Base-by-base conservation (phyloP, 2,797 vertebrate genomes). In the Intellagama lesueurii region DNA sequence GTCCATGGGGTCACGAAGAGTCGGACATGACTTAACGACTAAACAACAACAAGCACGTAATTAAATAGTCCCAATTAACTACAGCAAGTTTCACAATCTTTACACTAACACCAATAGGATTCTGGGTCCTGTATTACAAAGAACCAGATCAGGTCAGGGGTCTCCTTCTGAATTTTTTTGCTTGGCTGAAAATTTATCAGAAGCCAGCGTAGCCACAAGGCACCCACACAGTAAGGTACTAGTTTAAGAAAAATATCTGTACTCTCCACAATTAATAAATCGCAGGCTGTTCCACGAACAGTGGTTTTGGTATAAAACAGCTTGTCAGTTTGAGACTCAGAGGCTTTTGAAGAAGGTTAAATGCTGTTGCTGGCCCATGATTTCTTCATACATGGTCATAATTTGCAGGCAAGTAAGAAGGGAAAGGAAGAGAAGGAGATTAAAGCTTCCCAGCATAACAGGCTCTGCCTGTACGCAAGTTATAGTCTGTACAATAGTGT, bases 381-480 rank as follows among this genome's bases (percentile, higher is more conserved):
- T 26, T 75, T 86, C 84, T 56, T 84, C 88, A 81, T 90, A 90
- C 60, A 86, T 90, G 84, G 88, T 86, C 83, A 86, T 82, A 26
- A 11, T 68, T 75, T 69, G 83, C 32, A 76, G 56, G 72, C 22
- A 81, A 68, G 76, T 8, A 11, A n/a, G 28, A 56, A 76, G 24
- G 70, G 77, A 28, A 52, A 30, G 69, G 77, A 35, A 86, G 40
- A 9, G 24, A 19, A 35, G 9, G 56, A 85, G 83, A 68, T 68
- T 68, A n/a, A 26, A 40, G 22, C n/a, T n/a, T 76, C 70, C 32
- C 82, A 69, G 44, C 47, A 35, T 68, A 87, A 80, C 11, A 44
- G 35, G 35, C 70, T 68, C 19, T 3, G 44, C 52, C 79, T 64
- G 79, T 66, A 47, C 35, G 84, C 78, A 68, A 90, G 47, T 7